These are phyloP conservation scores for Chaenogobius annularis DNA, from an alignment of 2,113 vertebrate species.

Conservation along the genomic window DNA sequence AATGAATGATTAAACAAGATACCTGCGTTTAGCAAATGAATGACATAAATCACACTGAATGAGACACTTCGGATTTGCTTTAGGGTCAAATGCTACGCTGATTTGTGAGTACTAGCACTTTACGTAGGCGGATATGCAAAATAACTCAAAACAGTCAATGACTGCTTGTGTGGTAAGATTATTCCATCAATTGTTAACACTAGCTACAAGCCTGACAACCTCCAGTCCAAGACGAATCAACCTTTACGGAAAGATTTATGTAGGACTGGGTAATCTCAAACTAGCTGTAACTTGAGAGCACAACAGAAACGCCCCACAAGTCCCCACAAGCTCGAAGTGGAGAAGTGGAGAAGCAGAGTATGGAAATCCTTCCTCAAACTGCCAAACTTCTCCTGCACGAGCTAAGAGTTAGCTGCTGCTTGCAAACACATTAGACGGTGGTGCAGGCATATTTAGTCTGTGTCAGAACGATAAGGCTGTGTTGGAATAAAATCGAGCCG, in stretches of 20 bases:
- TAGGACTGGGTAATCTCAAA: constrained; percentile 25
- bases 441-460: constrained; percentile 20
- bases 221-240: constrained; percentile 14
- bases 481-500: neutral
- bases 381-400: constrained; percentile 25
- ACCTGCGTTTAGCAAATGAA: no score
- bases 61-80: no score
- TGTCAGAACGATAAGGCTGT: neutral
- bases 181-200: neutral
- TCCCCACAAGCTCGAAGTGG: neutral
- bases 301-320: neutral
- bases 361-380: neutral
- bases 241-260: constrained; percentile 24
- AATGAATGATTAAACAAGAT: neutral
- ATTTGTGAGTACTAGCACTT: neutral
- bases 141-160: neutral
- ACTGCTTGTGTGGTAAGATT: neutral
- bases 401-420: constrained; percentile 26
- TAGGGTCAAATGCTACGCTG: neutral
- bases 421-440: constrained; percentile 48
- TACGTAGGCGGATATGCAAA: neutral
- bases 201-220: neutral
- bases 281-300: constrained; percentile 30
- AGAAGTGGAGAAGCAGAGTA: neutral
- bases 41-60: no score